These are phyloP conservation scores for Eilema caniola DNA, from an alignment of 2,888 invertebrate genomes.

Conservation along the genomic window DNA sequence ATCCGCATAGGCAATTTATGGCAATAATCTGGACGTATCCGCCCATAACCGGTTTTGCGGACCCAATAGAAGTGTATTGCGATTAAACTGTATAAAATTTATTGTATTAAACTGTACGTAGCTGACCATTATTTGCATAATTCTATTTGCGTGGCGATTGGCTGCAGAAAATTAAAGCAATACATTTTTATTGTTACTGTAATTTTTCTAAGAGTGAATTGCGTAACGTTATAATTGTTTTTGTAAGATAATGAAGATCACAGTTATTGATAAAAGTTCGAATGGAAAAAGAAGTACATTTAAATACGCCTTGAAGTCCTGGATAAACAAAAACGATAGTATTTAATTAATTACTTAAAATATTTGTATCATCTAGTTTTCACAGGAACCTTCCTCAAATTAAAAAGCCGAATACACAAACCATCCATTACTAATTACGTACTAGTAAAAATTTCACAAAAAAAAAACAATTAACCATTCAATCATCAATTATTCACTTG, in stretches of 20 bases:
- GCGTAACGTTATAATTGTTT: too few species aligned
- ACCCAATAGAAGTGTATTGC: conserved; percentile 70
- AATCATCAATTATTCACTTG: conserved; percentile 14
- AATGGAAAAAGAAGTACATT: too few species aligned
- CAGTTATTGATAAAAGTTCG: too few species aligned
- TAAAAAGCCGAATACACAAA: not conserved
- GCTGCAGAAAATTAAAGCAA: conserved; percentile 21
- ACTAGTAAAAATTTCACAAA: not conserved
- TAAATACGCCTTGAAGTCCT: too few species aligned
- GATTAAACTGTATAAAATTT: conserved; percentile 69
- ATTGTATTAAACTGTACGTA: conserved; percentile 61
- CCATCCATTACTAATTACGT: not conserved
- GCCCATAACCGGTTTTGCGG: conserved; percentile 66
- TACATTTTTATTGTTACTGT: not conserved
- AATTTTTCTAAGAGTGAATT: not conserved
- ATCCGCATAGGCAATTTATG: conserved; percentile 72
- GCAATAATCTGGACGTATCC: conserved; percentile 76
- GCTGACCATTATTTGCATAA: conserved; percentile 64
- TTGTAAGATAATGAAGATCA: too few species aligned
- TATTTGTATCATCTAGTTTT: not conserved
- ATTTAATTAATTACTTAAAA: too few species aligned
- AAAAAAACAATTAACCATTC: not conserved
- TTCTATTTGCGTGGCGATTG: conserved; percentile 43
- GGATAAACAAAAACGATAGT: too few species aligned
- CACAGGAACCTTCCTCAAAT: not conserved